Evolutionary conservation across 2,888 invertebrate species (phyloP).

Genomic region (Cinara cedri): DNA sequence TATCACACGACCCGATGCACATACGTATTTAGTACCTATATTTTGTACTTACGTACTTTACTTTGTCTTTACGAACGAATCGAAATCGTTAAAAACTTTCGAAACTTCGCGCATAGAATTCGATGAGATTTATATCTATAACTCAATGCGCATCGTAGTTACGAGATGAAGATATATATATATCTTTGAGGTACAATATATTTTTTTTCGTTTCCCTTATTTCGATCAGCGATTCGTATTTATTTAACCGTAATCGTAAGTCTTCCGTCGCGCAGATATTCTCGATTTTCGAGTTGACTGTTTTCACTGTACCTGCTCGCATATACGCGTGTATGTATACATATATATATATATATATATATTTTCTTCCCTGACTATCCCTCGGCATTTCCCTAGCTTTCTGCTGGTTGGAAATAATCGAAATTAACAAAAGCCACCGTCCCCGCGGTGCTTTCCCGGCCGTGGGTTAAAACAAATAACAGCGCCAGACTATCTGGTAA

Average conservation of each 20-base stretch:
- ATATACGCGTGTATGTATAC: too few relatives aligned
- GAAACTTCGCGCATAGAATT: slow-evolving; percentile 19
- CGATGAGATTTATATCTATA: slow-evolving; percentile 39
- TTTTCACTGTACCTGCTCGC: background rate
- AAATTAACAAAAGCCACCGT: slow-evolving; percentile 47
- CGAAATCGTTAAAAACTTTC: slow-evolving; percentile 52
- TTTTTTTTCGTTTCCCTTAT: slow-evolving; percentile 24
- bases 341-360: too few relatives aligned
- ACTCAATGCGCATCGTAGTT: slow-evolving; percentile 8
- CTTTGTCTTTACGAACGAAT: slow-evolving; percentile 43
- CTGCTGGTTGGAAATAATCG: slow-evolving; percentile 25
- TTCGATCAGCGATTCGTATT: slow-evolving; percentile 44
- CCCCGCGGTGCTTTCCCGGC: background rate
- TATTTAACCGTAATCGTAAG: slow-evolving; percentile 47
- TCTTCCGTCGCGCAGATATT: slow-evolving; percentile 25
- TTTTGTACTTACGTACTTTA: slow-evolving; percentile 10
- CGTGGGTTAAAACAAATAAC: slow-evolving; percentile 39
- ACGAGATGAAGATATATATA: background rate
- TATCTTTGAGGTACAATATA: too few relatives aligned
- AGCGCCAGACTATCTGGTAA: slow-evolving; percentile 36
- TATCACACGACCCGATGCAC: background rate
- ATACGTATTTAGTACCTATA: background rate
- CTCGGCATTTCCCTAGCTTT: slow-evolving; percentile 3
- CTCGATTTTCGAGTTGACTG: slow-evolving; percentile 34
- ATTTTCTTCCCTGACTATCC: too few relatives aligned